phyloP scores from a whole-genome alignment of 2,888 invertebrate genomes.

The Molanna angustata region DNA sequence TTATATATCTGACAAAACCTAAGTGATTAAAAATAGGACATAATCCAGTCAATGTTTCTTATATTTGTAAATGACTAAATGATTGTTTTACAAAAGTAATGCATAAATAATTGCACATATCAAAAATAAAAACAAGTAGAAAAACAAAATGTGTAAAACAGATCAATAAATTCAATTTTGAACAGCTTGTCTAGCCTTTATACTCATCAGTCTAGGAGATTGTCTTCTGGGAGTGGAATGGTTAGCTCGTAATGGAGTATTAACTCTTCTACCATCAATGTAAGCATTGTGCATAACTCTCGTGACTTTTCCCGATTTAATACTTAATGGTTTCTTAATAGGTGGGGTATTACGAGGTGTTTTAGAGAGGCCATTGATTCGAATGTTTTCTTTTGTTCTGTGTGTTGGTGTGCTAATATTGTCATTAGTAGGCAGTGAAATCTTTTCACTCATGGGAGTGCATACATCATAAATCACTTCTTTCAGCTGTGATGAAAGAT shows the following conservation, averaged over 20 bases:
- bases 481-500: conserved; percentile 28
- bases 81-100: too few species aligned
- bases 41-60: too few species aligned
- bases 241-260: conserved; percentile 58
- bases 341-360: conserved; percentile 49
- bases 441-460: conserved; percentile 30
- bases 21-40: too few species aligned
- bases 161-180: not conserved
- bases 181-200: conserved; percentile 21
- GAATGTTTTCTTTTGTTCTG: conserved; percentile 42
- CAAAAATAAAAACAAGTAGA: too few species aligned
- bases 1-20: too few species aligned
- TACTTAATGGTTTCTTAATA: conserved; percentile 58
- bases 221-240: conserved; percentile 44
- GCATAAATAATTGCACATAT: too few species aligned
- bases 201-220: conserved; percentile 27
- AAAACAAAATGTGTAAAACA: too few species aligned
- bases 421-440: conserved; percentile 34
- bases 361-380: conserved; percentile 35
- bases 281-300: conserved; percentile 47
- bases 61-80: too few species aligned
- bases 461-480: conserved; percentile 30
- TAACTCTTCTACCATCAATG: conserved; percentile 47
- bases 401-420: conserved; percentile 38
- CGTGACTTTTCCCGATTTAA: conserved; percentile 55